These are phyloP conservation scores for Deroplatys truncata DNA, from an alignment of 2,888 invertebrate species.

Conservation along the genomic window DNA sequence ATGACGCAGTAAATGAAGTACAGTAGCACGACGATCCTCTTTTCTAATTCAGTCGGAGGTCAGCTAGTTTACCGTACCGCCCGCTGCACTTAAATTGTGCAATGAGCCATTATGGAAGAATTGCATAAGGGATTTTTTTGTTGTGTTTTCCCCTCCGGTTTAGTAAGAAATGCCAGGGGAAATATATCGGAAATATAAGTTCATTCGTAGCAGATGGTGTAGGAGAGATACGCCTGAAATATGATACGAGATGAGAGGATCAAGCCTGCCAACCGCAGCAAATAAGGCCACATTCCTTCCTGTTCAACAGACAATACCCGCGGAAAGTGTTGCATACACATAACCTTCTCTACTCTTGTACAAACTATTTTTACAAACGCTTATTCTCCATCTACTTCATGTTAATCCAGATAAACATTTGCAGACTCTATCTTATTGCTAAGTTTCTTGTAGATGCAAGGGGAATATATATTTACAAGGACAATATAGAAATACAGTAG, in stretches of 20 bases:
- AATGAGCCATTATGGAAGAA: not conserved
- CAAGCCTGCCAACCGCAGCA: not conserved
- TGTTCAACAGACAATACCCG: no score
- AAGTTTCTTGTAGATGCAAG: no score
- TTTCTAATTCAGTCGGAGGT: slow-evolving; percentile 7
- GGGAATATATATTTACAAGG: no score
- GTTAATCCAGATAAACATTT: no score
- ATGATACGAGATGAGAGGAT: not conserved
- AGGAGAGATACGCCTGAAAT: not conserved
- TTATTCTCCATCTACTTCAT: no score
- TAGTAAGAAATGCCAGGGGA: not conserved
- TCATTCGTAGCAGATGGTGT: not conserved
- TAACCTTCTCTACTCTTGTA: no score
- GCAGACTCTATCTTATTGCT: no score
- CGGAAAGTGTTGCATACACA: no score
- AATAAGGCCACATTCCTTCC: no score
- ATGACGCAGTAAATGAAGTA: slow-evolving; percentile 26
- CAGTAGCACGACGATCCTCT: slow-evolving; percentile 1
- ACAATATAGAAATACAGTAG: no score
- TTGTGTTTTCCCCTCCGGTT: not conserved
- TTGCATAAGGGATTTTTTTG: not conserved
- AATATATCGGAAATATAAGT: not conserved
- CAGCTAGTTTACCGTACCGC: not conserved
- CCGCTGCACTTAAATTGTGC: not conserved
- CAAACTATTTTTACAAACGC: no score